phyloP scores from a whole-genome alignment of 2,888 invertebrate genomes.

The Ormyrus thymus region DNA sequence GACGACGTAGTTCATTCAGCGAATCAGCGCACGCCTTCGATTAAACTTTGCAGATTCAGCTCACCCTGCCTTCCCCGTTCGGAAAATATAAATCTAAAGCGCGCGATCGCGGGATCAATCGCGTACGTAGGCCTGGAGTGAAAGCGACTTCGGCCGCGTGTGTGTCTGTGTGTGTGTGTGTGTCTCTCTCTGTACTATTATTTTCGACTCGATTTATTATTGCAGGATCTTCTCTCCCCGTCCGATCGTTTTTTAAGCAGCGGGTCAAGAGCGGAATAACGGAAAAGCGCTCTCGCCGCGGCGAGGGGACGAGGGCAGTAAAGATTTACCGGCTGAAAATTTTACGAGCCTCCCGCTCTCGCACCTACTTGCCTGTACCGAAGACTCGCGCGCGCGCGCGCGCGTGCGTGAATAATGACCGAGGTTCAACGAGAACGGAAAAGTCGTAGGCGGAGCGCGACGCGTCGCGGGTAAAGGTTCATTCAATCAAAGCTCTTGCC shows the following conservation, averaged over 20 bases:
- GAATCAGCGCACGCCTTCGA: slow-evolving; percentile 30
- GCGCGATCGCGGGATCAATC: neutral
- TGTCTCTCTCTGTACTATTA: too few relatives aligned
- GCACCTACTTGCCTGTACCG: too few relatives aligned
- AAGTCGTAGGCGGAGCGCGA: too few relatives aligned
- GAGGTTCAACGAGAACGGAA: too few relatives aligned
- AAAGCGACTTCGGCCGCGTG: neutral
- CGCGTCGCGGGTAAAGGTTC: too few relatives aligned
- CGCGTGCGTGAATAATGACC: too few relatives aligned
- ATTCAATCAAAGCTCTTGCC: too few relatives aligned
- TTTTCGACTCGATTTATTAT: too few relatives aligned
- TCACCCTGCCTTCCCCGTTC: too few relatives aligned
- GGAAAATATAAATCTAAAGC: neutral
- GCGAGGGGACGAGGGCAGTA: slow-evolving; percentile 2
- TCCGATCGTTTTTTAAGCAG: slow-evolving; percentile 5
- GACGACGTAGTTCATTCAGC: slow-evolving; percentile 19
- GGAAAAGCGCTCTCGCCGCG: slow-evolving; percentile 9
- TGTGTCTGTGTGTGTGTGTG: neutral
- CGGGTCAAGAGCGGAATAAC: slow-evolving; percentile 30
- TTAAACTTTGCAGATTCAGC: neutral
- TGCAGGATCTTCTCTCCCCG: neutral
- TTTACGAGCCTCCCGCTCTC: slow-evolving; percentile 25
- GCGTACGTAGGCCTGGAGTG: neutral
- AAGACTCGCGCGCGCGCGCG: too few relatives aligned
- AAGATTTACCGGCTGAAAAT: slow-evolving; percentile 33